phyloP scores from a whole-genome alignment of 2,888 invertebrate genomes.

The Synanthedon andrenaeformis region DNA sequence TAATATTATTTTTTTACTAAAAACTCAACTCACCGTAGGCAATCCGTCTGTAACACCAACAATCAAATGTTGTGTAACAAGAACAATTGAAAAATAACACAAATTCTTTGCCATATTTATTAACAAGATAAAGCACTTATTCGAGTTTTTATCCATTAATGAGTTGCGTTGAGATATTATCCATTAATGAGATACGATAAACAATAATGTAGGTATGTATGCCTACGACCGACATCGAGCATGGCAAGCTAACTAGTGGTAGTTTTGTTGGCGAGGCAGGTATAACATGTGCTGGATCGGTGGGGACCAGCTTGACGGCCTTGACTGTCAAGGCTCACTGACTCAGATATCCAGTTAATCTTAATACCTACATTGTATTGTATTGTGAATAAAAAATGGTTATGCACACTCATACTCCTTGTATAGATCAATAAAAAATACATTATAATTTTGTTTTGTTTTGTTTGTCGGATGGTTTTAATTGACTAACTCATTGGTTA shows the following conservation, averaged over 20 bases:
- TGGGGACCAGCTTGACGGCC: conserved; percentile 36
- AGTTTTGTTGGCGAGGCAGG: conserved; percentile 2
- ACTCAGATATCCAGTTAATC: conserved; percentile 29
- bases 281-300: conserved; percentile 6
- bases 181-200: too few relatives aligned
- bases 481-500: too few relatives aligned
- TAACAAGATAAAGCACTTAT: not conserved
- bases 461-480: too few relatives aligned
- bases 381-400: too few relatives aligned
- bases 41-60: conserved; percentile 25
- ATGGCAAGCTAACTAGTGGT: conserved; percentile 7
- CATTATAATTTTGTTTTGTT: too few relatives aligned
- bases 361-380: not conserved
- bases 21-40: conserved; percentile 31
- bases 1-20: not conserved
- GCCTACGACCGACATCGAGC: not conserved
- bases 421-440: too few relatives aligned
- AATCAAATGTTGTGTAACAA: conserved; percentile 35
- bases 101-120: conserved; percentile 19
- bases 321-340: conserved; percentile 50
- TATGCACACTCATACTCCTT: too few relatives aligned
- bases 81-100: conserved; percentile 28
- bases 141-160: too few relatives aligned
- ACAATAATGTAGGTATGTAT: too few relatives aligned
- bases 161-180: too few relatives aligned